A percentile compares a stretch with the other conserved stretches of the same genome.
phyloP scores from a whole-genome alignment of 2,888 invertebrate species.

The Theodoxus fluviatilis region DNA sequence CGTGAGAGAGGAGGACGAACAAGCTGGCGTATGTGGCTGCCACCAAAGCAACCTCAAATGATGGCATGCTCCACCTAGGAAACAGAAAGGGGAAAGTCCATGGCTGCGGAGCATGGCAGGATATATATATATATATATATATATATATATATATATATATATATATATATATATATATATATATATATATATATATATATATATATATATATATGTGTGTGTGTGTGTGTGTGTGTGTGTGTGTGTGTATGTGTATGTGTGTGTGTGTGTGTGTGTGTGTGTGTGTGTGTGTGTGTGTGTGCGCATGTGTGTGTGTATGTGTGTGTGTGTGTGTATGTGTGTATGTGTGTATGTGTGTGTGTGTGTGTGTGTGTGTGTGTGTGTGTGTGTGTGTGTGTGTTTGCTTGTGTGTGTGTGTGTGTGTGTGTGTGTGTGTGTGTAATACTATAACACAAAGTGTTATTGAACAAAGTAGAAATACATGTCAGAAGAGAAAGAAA shows the following conservation, averaged over 20 bases:
- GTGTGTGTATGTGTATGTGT: conserved; percentile 1
- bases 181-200: conserved; percentile 12
- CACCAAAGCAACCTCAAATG: too few relatives aligned
- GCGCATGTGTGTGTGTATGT: background rate
- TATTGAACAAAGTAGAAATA: too few relatives aligned
- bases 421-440: background rate
- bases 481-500: too few relatives aligned
- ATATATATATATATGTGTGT: background rate
- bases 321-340: conserved; percentile 17
- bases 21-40: too few relatives aligned
- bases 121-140: background rate
- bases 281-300: background rate
- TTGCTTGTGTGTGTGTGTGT: background rate
- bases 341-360: conserved; percentile 16
- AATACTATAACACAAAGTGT: background rate
- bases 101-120: background rate
- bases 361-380: conserved; percentile 18
- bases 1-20: too few relatives aligned
- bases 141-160: conserved; percentile 3
- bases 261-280: background rate
- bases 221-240: background rate
- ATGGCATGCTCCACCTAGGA: too few relatives aligned
- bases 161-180: conserved; percentile 2
- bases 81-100: too few relatives aligned
- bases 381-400: background rate